Conservation (phyloP, 2,797 vertebrate genomes). For the Bucorvus abyssinicus region DNA sequence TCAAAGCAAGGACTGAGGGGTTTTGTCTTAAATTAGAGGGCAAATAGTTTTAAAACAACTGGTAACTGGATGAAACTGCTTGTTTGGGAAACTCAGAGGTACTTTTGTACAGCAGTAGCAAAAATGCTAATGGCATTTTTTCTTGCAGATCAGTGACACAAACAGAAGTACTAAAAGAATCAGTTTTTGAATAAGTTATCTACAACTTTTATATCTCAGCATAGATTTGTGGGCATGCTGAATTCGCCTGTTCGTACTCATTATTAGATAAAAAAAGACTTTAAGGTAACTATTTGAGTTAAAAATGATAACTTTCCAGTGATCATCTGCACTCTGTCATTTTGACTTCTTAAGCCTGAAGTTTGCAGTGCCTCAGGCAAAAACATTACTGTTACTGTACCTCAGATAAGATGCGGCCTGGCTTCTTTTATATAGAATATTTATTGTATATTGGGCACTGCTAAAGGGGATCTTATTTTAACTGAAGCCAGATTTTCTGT, state of each 20-base stretch:
- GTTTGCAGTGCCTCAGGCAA: constrained; percentile 60
- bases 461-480: constrained; percentile 71
- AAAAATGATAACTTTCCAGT: constrained; percentile 65
- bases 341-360: constrained; percentile 62
- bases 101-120: neutral
- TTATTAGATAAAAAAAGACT: constrained; percentile 43
- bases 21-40: neutral
- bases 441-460: constrained; percentile 66
- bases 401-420: constrained; percentile 66
- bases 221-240: constrained; percentile 15
- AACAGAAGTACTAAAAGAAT: neutral
- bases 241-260: constrained; percentile 50
- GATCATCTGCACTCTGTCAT: constrained; percentile 65
- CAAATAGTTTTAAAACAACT: neutral
- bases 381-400: constrained; percentile 44
- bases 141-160: neutral
- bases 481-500: constrained; percentile 72
- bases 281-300: constrained; percentile 50
- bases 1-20: neutral
- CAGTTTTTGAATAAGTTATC: neutral
- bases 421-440: constrained; percentile 34
- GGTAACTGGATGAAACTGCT: neutral
- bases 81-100: neutral
- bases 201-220: neutral
- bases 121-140: neutral